A percentile compares a stretch with the other conserved stretches of the same genome.
Evolutionary conservation across 2,888 invertebrate species (phyloP).

Genomic region (Cacoxenus indagator): DNA sequence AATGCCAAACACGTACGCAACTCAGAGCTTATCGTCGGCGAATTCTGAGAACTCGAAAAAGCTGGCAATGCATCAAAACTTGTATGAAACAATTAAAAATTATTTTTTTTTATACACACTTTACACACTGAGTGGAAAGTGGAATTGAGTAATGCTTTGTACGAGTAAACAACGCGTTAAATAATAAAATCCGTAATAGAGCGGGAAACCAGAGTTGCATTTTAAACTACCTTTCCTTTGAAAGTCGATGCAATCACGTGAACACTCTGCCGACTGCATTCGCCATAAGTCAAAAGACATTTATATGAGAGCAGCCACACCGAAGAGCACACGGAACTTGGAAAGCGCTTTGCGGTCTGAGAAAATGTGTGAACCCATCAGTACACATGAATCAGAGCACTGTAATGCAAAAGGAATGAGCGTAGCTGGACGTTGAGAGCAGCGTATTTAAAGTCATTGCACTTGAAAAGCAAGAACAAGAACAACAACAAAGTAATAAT

Average conservation of each 20-base stretch:
- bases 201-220: background rate
- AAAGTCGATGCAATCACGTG: background rate
- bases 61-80: slow-evolving; percentile 10
- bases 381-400: background rate
- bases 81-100: slow-evolving; percentile 16
- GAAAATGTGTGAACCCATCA: slow-evolving; percentile 1
- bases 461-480: too few relatives aligned
- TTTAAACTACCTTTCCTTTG: background rate
- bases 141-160: slow-evolving; percentile 23
- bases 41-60: slow-evolving; percentile 6
- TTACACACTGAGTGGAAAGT: background rate
- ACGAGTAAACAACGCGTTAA: background rate
- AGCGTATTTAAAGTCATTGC: background rate
- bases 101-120: slow-evolving; percentile 7
- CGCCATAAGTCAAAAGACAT: slow-evolving; percentile 16
- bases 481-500: too few relatives aligned
- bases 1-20: background rate
- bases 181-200: slow-evolving; percentile 1
- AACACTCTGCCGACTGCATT: background rate
- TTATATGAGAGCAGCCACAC: slow-evolving; percentile 12
- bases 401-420: background rate
- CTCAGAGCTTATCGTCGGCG: background rate
- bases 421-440: background rate
- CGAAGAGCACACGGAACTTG: background rate
- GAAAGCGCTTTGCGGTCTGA: slow-evolving; percentile 5